phyloP scores from a whole-genome alignment of 2,888 invertebrate species.

The Anticlea derivata region DNA sequence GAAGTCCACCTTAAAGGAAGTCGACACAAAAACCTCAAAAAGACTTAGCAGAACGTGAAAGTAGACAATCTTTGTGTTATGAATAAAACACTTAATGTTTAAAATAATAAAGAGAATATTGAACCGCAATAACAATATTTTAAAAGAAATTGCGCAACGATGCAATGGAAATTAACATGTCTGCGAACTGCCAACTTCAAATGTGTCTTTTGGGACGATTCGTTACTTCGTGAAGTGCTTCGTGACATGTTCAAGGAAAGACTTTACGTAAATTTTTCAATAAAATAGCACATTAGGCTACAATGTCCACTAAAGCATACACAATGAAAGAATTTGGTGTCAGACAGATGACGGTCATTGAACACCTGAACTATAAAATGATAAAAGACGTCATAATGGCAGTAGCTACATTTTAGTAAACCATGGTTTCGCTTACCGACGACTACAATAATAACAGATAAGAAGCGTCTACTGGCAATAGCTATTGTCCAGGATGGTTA shows the following conservation, averaged over 20 bases:
- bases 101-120: constrained; percentile 27
- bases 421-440: too few relatives aligned
- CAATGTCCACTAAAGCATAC: constrained; percentile 3
- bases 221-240: constrained; percentile 12
- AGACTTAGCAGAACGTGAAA: background rate
- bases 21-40: constrained; percentile 1
- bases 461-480: too few relatives aligned
- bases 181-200: constrained; percentile 45
- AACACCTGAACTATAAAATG: too few relatives aligned
- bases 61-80: background rate
- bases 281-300: background rate
- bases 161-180: constrained; percentile 43
- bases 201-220: constrained; percentile 27
- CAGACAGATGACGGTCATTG: too few relatives aligned
- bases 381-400: too few relatives aligned
- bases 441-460: too few relatives aligned
- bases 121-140: constrained; percentile 26
- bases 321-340: too few relatives aligned
- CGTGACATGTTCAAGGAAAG: constrained; percentile 23
- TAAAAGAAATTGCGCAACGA: constrained; percentile 35
- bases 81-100: background rate
- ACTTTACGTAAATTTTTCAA: constrained; percentile 47
- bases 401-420: too few relatives aligned
- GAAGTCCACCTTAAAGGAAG: background rate
- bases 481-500: too few relatives aligned